Conservation (phyloP, 2,113 vertebrate genomes). For the Chaetura pelagica region DNA sequence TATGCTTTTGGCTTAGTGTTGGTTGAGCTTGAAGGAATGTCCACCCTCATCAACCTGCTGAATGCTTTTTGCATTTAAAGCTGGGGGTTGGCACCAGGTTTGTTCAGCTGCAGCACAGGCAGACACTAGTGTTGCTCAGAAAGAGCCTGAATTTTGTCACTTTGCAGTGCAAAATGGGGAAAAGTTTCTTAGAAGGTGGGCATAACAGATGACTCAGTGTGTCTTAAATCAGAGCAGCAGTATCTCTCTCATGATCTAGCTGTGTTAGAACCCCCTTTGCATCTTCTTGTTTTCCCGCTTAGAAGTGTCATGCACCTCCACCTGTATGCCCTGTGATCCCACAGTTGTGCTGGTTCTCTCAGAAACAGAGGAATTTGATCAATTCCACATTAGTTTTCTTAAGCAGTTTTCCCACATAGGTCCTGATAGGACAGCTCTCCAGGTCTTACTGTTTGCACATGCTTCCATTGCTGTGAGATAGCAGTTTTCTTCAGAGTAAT, state of each 20-base stretch:
- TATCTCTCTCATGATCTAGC: fast-evolving
- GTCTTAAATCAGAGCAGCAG: not conserved
- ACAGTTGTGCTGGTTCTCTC: not conserved
- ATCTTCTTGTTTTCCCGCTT: not conserved
- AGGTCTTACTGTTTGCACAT: not conserved
- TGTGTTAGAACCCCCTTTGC: not conserved
- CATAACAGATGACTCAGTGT: not conserved
- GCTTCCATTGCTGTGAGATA: not conserved
- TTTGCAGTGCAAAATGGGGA: not conserved
- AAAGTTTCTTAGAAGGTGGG: not conserved
- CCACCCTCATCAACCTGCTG: not conserved
- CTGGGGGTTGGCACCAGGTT: not conserved
- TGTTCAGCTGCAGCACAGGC: not conserved
- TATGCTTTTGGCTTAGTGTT: not conserved
- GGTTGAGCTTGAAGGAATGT: not conserved
- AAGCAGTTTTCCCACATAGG: not conserved
- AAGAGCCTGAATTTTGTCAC: not conserved
- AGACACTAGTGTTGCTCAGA: not conserved
- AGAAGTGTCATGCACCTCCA: not conserved
- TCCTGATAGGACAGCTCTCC: not conserved
- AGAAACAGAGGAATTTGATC: not conserved
- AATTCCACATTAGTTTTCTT: not conserved
- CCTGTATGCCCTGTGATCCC: not conserved
- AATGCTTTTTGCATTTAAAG: not conserved
- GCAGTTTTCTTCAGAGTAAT: not conserved